Conservation (phyloP, 2,888 invertebrate genomes). For the Trichogramma dendrolimi region DNA sequence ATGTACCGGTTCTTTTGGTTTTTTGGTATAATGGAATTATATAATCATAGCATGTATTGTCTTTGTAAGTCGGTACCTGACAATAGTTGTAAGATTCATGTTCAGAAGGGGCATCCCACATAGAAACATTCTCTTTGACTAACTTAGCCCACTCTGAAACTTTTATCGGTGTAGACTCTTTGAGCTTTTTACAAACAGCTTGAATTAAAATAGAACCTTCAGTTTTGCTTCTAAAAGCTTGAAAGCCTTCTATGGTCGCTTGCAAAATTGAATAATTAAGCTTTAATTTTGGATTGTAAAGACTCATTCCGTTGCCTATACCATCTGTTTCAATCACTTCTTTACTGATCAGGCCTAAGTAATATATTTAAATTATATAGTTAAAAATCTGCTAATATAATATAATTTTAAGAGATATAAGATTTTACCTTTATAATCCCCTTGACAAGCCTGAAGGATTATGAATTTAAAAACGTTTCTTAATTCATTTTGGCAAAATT, state of each 20-base stretch:
- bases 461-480: constrained; percentile 22
- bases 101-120: too few species aligned
- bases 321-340: too few species aligned
- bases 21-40: too few species aligned
- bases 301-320: too few species aligned
- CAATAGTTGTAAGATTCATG: too few species aligned
- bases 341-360: background rate
- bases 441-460: constrained; percentile 25
- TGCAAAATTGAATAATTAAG: constrained; percentile 9
- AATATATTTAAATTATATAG: background rate
- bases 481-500: constrained; percentile 19
- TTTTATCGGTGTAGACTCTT: constrained; percentile 7
- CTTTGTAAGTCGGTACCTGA: too few species aligned
- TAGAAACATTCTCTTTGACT: constrained; percentile 9
- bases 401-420: background rate
- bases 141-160: constrained; percentile 7
- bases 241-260: constrained; percentile 18
- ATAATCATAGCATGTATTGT: too few species aligned
- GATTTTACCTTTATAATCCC: constrained; percentile 15
- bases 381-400: background rate
- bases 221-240: constrained; percentile 14
- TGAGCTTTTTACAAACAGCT: constrained; percentile 18
- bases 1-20: too few species aligned
- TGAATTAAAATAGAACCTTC: constrained; percentile 24
- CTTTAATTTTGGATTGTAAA: too few species aligned